phyloP scores from a whole-genome alignment of 2,888 invertebrate species.

The Eumacrocentrus americanus region DNA sequence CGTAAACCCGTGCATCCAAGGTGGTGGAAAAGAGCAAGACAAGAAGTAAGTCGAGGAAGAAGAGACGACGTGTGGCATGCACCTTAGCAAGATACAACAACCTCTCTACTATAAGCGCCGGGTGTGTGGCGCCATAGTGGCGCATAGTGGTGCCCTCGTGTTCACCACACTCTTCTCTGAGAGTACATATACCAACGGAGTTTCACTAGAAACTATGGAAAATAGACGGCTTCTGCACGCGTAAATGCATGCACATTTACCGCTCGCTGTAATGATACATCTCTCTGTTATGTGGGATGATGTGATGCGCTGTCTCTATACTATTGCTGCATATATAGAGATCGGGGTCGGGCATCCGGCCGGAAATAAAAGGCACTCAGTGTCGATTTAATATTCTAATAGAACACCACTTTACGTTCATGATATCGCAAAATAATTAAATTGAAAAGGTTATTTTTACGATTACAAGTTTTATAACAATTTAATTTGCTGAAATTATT shows the following conservation, averaged over 20 bases:
- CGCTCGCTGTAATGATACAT: not conserved
- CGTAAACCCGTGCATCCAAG: conserved; percentile 10
- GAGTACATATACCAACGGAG: too few relatives aligned
- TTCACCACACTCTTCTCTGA: too few relatives aligned
- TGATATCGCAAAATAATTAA: too few relatives aligned
- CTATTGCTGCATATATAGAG: conserved; percentile 9
- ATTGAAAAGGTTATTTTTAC: not conserved
- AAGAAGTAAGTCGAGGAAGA: not conserved
- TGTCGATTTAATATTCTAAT: too few relatives aligned
- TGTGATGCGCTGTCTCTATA: not conserved
- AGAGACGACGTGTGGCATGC: conserved; percentile 1
- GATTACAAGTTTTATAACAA: too few relatives aligned
- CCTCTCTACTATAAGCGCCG: conserved; percentile 2
- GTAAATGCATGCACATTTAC: not conserved
- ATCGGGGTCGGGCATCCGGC: conserved; percentile 35
- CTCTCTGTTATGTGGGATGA: not conserved
- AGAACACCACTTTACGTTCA: too few relatives aligned
- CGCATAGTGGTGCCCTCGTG: not conserved
- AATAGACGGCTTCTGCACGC: too few relatives aligned
- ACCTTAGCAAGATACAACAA: not conserved
- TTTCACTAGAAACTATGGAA: too few relatives aligned
- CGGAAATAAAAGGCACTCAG: conserved; percentile 31
- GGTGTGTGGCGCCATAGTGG: conserved; percentile 13
- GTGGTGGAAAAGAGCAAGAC: not conserved
- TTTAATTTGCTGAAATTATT: too few relatives aligned